Conservation (phyloP, 2,113 vertebrate species). For the Dicaeum eximium region DNA sequence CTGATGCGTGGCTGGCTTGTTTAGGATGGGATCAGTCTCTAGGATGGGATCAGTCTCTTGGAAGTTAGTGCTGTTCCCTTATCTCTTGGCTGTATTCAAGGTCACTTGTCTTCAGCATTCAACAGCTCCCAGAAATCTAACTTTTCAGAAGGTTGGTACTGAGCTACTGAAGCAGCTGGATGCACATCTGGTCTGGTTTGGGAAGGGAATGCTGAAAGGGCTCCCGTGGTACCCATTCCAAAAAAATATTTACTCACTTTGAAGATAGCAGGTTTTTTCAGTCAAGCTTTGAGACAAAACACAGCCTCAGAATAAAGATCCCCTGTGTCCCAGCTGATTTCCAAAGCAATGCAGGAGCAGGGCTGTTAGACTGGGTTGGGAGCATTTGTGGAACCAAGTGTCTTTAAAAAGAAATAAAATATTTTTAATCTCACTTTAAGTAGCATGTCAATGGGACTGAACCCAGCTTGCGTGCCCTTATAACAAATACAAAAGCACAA, state of each 20-base stretch:
- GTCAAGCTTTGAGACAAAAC: background rate
- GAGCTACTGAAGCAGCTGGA: background rate
- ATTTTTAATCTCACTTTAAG: background rate
- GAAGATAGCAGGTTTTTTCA: background rate
- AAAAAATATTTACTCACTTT: slow-evolving; percentile 12
- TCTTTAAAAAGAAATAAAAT: background rate
- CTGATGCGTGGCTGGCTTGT: rapidly evolving
- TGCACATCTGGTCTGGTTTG: slow-evolving; percentile 1
- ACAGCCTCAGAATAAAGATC: background rate
- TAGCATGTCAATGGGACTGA: background rate
- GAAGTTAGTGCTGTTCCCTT: background rate
- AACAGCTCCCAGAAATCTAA: background rate
- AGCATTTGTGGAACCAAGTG: background rate
- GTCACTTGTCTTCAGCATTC: background rate
- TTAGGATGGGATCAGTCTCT: background rate
- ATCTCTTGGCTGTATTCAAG: background rate
- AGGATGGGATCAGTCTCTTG: background rate
- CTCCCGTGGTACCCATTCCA: background rate
- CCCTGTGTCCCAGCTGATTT: background rate
- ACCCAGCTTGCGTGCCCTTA: background rate
- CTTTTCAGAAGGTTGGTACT: background rate
- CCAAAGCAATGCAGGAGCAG: background rate
- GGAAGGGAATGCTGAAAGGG: background rate
- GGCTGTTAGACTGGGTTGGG: background rate
- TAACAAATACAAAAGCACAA: background rate